These are phyloP conservation scores for Resseliella maxima DNA, from an alignment of 2,888 invertebrate species.

Conservation along the genomic window DNA sequence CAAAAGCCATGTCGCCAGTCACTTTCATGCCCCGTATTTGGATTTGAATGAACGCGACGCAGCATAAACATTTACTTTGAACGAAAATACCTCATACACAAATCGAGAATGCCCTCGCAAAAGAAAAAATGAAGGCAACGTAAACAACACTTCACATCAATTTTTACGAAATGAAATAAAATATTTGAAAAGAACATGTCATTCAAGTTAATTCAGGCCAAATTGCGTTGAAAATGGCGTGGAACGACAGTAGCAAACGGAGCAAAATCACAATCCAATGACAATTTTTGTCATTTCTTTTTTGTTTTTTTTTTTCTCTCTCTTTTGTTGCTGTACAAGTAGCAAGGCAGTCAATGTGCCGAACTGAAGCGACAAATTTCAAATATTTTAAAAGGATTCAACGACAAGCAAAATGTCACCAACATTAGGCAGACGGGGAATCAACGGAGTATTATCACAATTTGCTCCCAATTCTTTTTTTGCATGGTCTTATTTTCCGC, in stretches of 20 bases:
- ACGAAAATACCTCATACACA: background rate
- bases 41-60: background rate
- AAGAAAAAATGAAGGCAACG: background rate
- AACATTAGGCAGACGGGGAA: slow-evolving; percentile 26
- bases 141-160: slow-evolving; percentile 17
- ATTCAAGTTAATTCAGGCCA: slow-evolving; percentile 36
- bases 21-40: too few relatives aligned
- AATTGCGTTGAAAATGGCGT: background rate
- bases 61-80: background rate
- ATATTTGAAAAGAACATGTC: slow-evolving; percentile 9
- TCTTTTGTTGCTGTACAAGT: too few relatives aligned
- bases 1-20: background rate
- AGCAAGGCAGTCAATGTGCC: background rate
- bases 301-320: too few relatives aligned
- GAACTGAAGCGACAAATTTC: background rate
- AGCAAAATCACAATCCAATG: slow-evolving; percentile 28
- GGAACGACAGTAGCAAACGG: background rate
- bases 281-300: background rate
- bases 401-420: background rate
- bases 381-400: background rate
- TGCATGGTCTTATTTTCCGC: background rate
- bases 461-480: background rate
- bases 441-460: background rate
- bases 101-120: background rate
- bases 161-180: slow-evolving; percentile 2